Conservation (phyloP, 2,113 vertebrate genomes). For the Percopsis transmontana region DNA sequence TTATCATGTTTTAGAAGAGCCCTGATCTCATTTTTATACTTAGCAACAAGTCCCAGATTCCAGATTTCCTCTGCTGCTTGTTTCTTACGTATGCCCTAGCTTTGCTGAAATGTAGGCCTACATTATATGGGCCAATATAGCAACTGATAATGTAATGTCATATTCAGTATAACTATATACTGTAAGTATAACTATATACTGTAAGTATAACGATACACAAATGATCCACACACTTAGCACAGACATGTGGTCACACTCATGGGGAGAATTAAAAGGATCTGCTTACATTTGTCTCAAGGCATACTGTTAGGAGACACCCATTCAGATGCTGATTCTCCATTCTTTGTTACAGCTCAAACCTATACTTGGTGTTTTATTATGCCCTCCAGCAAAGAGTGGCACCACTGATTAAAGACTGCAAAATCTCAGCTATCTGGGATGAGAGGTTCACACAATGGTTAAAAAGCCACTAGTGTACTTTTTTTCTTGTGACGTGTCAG, state of each 20-base stretch:
- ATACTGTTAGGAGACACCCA: slow-evolving; percentile 12
- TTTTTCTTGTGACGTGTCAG: background rate
- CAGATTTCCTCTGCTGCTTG: slow-evolving; percentile 34
- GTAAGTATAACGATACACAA: too few relatives aligned
- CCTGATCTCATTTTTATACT: slow-evolving; percentile 72
- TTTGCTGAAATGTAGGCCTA: too few relatives aligned
- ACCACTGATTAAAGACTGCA: background rate
- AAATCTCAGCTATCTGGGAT: background rate
- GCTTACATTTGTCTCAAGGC: slow-evolving; percentile 27
- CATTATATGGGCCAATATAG: too few relatives aligned
- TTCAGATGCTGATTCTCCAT: slow-evolving; percentile 6
- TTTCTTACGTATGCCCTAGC: slow-evolving; percentile 13
- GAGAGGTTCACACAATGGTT: background rate
- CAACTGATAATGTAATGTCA: too few relatives aligned
- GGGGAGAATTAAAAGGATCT: background rate
- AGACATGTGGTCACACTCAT: background rate
- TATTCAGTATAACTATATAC: too few relatives aligned
- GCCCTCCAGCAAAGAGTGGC: background rate
- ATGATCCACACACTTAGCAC: too few relatives aligned
- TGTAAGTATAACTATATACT: too few relatives aligned
- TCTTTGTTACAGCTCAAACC: slow-evolving; percentile 20
- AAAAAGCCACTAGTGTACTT: background rate
- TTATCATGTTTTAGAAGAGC: slow-evolving; percentile 56
- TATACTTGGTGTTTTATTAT: background rate
- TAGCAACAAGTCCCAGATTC: slow-evolving; percentile 72